A percentile compares a stretch with the other conserved stretches of the same genome.
Evolutionary conservation across 2,888 invertebrate genomes (phyloP).

Genomic region (Diarsia dahlii): DNA sequence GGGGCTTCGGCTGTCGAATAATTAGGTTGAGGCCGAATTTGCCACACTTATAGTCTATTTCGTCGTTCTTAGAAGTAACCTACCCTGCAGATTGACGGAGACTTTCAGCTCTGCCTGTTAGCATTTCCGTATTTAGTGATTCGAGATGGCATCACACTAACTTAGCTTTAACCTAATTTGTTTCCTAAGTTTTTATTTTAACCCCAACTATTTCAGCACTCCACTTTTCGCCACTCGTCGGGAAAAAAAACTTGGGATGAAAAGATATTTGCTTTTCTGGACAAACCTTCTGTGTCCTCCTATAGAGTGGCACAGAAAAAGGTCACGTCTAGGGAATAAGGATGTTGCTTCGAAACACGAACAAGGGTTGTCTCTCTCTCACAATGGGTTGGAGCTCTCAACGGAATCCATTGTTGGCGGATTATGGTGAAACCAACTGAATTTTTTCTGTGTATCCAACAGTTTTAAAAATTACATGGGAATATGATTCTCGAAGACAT

Average conservation of each 20-base stretch:
- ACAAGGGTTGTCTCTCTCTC: conserved; percentile 38
- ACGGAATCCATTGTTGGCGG: conserved; percentile 35
- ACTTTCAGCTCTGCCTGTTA: background rate
- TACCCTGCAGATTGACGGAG: background rate
- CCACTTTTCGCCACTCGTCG: background rate
- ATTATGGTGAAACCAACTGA: conserved; percentile 27
- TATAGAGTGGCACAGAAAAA: background rate
- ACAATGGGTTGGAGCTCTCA: conserved; percentile 32
- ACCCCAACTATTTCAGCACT: background rate
- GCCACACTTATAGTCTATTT: background rate
- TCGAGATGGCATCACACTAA: background rate
- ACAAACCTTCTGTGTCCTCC: conserved; percentile 26
- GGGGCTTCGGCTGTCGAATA: background rate
- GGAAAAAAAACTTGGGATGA: background rate
- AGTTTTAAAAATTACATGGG: conserved; percentile 13
- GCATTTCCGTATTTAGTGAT: background rate
- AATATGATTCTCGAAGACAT: background rate
- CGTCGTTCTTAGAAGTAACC: background rate
- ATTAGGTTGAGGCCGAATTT: background rate
- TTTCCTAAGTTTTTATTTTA: background rate
- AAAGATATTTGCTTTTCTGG: too few species aligned
- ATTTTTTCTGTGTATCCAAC: conserved; percentile 1
- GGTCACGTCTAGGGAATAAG: conserved; percentile 45
- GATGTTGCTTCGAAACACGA: conserved; percentile 35
- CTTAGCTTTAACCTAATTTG: background rate